Evolutionary conservation across 2,888 invertebrate genomes (phyloP), one percentile per base, ranked within the genome.

Genomic region (Phaonia tiefii): DNA sequence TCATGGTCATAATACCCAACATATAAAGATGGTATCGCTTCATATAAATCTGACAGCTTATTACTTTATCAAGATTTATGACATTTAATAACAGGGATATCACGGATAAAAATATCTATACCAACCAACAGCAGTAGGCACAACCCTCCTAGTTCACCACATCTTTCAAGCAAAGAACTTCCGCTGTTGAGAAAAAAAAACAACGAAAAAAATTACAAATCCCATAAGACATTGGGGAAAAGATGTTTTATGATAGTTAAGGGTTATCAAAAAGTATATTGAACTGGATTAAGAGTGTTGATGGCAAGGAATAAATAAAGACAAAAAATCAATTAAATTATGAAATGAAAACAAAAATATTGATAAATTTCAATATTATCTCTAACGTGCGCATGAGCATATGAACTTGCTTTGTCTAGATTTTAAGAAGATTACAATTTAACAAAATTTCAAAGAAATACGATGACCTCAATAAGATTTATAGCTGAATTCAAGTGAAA

Each of bases 61-160:
- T 87, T 85, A 87, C 85, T 86, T 87, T 85, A 87, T 87, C 87
- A 87, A 89, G 89, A 89, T 89, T 89, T 89, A 90, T 89, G 88
- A 86, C 89, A 90, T 88, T 88, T 89, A 90, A 90, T 90, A 89
- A 89, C 87, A 89, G 90, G 89, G 82, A 83, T 83, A 76, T 76
- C 39, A 73, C 70, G 58, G 75, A 58, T 58, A 4, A 26, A 1
- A n/a, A 56, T n/a, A 25, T n/a, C 11, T 31, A 25, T 31, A 25
- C 8, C 51, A 51, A 51, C n/a, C 51, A 54, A 54, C 22, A 54
- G 13, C 13, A 54, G 25, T 1, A 51, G 5, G 10, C 11, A 10
- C 8, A 7, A 17, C 37, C 60, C 13, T n/a, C 60, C 22, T 1
- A 7, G 13, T n/a, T 56, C 2, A 25, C 22, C n/a, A 56, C 2